These are phyloP conservation scores for Leucopternis melanops DNA, from an alignment of 2,113 vertebrate species.

Conservation along the genomic window DNA sequence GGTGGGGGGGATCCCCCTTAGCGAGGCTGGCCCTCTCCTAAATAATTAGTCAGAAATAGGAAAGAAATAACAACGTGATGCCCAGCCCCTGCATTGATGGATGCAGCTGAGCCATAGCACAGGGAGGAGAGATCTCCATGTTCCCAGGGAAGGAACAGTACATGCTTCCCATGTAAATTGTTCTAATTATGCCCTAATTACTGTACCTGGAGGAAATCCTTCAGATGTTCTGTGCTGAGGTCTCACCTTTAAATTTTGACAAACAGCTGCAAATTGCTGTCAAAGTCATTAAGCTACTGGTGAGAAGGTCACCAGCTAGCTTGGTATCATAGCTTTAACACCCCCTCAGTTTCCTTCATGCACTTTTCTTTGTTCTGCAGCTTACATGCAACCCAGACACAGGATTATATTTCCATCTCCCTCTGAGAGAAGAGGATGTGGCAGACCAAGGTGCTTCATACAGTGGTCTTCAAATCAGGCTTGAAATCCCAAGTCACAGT, in stretches of 20 bases:
- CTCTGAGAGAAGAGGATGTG: not conserved
- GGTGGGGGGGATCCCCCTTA: too few species aligned
- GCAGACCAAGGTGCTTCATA: not conserved
- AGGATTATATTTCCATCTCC: not conserved
- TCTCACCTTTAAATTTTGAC: not conserved
- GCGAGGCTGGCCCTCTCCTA: too few species aligned
- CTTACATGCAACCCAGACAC: not conserved
- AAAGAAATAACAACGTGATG: not conserved
- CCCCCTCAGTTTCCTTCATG: not conserved
- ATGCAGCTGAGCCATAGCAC: not conserved
- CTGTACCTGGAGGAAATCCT: slow-evolving; percentile 3
- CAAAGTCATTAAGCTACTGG: not conserved
- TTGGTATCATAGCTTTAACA: not conserved
- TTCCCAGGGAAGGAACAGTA: not conserved
- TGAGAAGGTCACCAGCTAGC: not conserved
- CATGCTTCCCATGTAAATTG: not conserved
- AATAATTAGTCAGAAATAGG: not conserved
- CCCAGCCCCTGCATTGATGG: not conserved
- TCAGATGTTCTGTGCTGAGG: not conserved
- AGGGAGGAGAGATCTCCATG: not conserved
- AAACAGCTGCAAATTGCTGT: not conserved
- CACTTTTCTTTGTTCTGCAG: not conserved
- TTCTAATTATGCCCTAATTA: slow-evolving; percentile 33
- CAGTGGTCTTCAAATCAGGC: not conserved
- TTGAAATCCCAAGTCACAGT: not conserved